Evolutionary conservation across 2,797 vertebrate species (phyloP).

Genomic region (Chiloscyllium punctatum): DNA sequence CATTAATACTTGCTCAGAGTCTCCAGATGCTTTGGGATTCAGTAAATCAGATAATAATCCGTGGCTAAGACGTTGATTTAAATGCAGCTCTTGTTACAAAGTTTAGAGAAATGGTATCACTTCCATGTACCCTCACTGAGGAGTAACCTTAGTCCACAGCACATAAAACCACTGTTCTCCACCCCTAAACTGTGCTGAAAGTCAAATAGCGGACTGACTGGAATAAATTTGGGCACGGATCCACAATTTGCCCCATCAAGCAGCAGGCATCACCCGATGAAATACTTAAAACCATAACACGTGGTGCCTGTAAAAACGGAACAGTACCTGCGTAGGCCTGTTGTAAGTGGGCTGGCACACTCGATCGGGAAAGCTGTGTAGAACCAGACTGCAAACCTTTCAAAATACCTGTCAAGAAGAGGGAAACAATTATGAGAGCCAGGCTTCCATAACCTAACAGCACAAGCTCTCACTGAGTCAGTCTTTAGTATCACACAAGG

Average conservation of each 20-base stretch:
- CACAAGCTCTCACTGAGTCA: neutral
- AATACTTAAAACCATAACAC: slow-evolving; percentile 40
- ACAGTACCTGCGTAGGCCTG: slow-evolving; percentile 84
- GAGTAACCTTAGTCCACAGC: neutral
- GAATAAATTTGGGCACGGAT: neutral
- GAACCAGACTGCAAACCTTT: slow-evolving; percentile 94
- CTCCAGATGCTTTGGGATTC: neutral
- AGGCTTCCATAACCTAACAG: neutral
- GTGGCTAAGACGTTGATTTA: neutral
- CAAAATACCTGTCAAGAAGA: slow-evolving; percentile 78
- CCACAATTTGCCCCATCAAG: slow-evolving; percentile 46
- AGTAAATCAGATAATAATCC: neutral
- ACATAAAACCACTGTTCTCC: neutral
- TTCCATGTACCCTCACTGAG: neutral
- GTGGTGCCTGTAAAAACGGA: slow-evolving; percentile 41
- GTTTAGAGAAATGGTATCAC: neutral
- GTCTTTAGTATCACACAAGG: neutral
- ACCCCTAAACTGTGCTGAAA: neutral
- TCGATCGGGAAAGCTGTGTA: slow-evolving; percentile 71
- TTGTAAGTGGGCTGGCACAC: slow-evolving; percentile 89
- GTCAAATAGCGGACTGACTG: neutral
- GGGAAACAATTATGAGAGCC: neutral
- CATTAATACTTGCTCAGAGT: neutral
- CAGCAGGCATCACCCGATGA: slow-evolving; percentile 43
- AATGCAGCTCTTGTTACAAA: neutral